Evolutionary conservation across 1,140 invertebrate genomes (phyloP).

Genomic region (Trichonephila clavipes): DNA sequence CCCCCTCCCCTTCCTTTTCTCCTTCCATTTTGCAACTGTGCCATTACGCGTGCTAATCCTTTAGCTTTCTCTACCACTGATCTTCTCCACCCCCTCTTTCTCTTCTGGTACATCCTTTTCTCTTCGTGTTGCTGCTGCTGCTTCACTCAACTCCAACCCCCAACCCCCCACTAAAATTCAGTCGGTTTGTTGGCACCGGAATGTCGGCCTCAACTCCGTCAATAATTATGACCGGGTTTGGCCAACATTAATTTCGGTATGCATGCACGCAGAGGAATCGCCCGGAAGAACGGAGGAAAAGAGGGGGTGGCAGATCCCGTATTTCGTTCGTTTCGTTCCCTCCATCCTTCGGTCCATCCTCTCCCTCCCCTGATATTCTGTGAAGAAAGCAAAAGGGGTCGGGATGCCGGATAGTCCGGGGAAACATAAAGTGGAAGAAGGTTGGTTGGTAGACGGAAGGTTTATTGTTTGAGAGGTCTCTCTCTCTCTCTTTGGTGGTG

Average conservation of each 20-base stretch:
- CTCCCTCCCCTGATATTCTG: neutral
- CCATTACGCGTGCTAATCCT: slow-evolving; percentile 71
- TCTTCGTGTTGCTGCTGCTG: neutral
- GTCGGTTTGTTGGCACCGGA: slow-evolving; percentile 69
- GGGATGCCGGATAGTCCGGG: slow-evolving; percentile 67
- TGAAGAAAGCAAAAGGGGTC: slow-evolving; percentile 46
- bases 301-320: neutral
- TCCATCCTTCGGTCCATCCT: slow-evolving; percentile 16
- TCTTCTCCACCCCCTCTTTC: neutral
- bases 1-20: neutral
- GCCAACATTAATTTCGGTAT: slow-evolving; percentile 75
- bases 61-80: slow-evolving; percentile 65
- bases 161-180: neutral
- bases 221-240: slow-evolving; percentile 73
- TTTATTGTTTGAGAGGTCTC: slow-evolving; percentile 71
- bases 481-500: neutral
- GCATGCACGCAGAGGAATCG: slow-evolving; percentile 49
- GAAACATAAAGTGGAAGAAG: neutral
- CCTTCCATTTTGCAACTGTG: slow-evolving; percentile 59
- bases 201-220: slow-evolving; percentile 72
- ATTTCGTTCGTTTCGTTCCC: slow-evolving; percentile 25
- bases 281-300: slow-evolving; percentile 10
- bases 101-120: neutral
- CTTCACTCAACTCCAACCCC: neutral
- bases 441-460: neutral